Evolutionary conservation across 2,797 vertebrate species (phyloP).

Genomic region (Todus mexicanus): DNA sequence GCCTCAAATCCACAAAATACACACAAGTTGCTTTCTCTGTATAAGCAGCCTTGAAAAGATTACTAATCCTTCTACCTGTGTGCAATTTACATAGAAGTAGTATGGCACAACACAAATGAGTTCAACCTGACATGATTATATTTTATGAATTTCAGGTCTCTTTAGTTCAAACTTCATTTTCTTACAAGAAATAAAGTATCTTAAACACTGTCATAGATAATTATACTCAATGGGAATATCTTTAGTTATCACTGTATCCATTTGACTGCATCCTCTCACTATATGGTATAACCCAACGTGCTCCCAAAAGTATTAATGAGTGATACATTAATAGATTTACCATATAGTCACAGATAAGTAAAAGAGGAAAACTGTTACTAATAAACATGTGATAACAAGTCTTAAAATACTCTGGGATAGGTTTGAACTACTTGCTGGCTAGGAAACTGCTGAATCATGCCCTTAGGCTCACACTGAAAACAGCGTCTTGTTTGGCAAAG

Average conservation of each 20-base stretch:
- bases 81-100: not conserved
- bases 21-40: not conserved
- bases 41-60: not conserved
- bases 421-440: not conserved
- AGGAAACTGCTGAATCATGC: slow-evolving; percentile 37
- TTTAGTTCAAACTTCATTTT: not conserved
- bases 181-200: not conserved
- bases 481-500: not conserved
- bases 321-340: not conserved
- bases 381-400: not conserved
- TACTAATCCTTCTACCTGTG: not conserved
- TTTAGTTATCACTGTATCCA: not conserved
- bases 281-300: fast-evolving
- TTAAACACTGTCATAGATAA: not conserved
- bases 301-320: not conserved
- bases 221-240: not conserved
- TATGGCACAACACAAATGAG: not conserved
- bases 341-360: not conserved
- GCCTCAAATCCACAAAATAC: not conserved
- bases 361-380: not conserved
- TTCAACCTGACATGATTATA: not conserved
- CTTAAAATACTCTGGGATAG: slow-evolving; percentile 14
- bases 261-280: not conserved
- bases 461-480: not conserved
- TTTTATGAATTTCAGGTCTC: not conserved